These are phyloP conservation scores for Penaeus japonicus DNA, from an alignment of 1,140 invertebrate species.

Conservation along the genomic window DNA sequence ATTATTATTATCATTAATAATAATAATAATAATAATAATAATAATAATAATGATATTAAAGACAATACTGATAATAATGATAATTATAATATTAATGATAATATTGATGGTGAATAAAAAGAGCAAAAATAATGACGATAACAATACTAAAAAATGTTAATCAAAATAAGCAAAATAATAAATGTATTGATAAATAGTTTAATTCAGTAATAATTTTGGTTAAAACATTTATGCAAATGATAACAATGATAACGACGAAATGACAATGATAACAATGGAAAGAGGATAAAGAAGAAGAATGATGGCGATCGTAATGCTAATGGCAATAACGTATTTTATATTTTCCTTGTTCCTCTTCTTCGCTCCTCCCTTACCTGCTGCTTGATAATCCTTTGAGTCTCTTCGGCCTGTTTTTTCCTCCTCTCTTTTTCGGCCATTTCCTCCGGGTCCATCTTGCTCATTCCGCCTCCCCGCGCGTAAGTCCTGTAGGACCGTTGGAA, in stretches of 20 bases:
- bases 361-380: conserved; percentile 3
- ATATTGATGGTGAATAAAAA: too few species aligned
- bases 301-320: too few species aligned
- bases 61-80: too few species aligned
- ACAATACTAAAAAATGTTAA: not conserved
- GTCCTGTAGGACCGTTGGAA: conserved; percentile 11
- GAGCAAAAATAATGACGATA: not conserved
- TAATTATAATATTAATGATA: too few species aligned
- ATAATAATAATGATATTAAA: too few species aligned
- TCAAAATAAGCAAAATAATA: not conserved
- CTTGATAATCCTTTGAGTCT: conserved; percentile 38
- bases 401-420: conserved; percentile 42
- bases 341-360: too few species aligned
- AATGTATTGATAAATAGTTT: too few species aligned
- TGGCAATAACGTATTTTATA: too few species aligned
- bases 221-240: not conserved
- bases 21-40: too few species aligned
- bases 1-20: too few species aligned
- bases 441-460: conserved; percentile 32
- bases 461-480: conserved; percentile 37
- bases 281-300: too few species aligned
- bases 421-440: conserved; percentile 39
- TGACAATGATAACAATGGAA: too few species aligned
- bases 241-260: not conserved
- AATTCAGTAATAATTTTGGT: not conserved